Evolutionary conservation across 2,113 vertebrate species (phyloP), one percentile per base, ranked within the genome.

Genomic region (Tangachromis dhanisi): DNA sequence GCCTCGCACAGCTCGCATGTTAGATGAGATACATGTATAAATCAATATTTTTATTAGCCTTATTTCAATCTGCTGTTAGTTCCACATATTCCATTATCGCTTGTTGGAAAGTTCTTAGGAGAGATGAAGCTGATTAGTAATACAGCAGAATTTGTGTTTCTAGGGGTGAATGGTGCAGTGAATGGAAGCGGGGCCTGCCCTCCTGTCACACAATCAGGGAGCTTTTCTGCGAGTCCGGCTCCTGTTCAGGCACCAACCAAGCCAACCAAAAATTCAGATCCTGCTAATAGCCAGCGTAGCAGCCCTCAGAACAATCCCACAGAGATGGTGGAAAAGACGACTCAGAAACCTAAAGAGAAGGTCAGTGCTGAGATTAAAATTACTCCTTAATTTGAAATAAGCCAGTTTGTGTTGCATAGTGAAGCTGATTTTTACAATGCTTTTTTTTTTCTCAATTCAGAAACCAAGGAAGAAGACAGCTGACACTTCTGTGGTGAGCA

Each of bases 321-420:
- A 94, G 97, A 97, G 88, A 81, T 96, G 91, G 92, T 96, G 92
- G 98, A 97, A 83, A 93, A 96, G 89, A 96, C 95, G 63, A 81
- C 93, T 78, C 97, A 96, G 83, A 99, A 98, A 96, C 97, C 97
- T 87, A 99, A 99, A 97, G 98, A 99, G 81, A 98, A 99, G 97
- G 98, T 99, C 94, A 96, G 94, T 80, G 3, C 26, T 47, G 17
- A 63, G n/a, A 68, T 53, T 19, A 40, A 1, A 2, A 54, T 76
- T 38, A 12, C 4, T 33, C 4, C n/a, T 80, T 45, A 33, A 6
- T 63, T 85, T 84, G 6, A 66, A 61, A 31, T 57, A 24, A 57
- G 26, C 45, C 26, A 33, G 17, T 57, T 31, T 51, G 24, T 8
- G 12, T 84, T 31, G 47, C 21, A 5, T 7, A 73, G 49, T 29